Base-by-base conservation (phyloP, 2,797 vertebrate species). In the Ctenosaura bakeri region DNA sequence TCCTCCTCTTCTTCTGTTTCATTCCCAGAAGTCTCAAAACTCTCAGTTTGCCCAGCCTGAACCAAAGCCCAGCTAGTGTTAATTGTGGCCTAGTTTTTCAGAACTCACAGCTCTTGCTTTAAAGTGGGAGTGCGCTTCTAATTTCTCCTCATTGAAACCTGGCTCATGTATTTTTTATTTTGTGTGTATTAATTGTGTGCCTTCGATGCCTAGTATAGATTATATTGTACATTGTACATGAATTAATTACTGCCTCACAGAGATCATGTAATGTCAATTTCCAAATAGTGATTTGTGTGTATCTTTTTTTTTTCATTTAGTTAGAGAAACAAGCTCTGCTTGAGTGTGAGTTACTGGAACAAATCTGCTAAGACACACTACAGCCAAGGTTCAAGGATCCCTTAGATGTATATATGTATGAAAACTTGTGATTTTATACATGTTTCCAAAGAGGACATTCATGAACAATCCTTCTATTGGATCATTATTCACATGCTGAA, bases 401-500 rank as follows among this genome's bases (percentile, higher is more conserved):
- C 42, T 46, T 26, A 38, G 42, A 42, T 50, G 76, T 26, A 29
- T 50, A 26, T 5, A 76, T 76, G 16, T 76, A 35, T 18, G 73
- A 38, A 76, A 6, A 38, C 38, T 13, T 38, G 12, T 76, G 73
- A 38, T 76, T 76, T 38, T 76, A 14, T 76, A 38, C 20, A 38
- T 76, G 42, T 78, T 24, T 78, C 76, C 50, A 78, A 46, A 78
- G 8, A 50, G 42, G 24, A 26, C 10, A 12, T 22, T 50, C 20
- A 46, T 78, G 50, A 46, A 26, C 35, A 24, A 77, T 52, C 50
- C 46, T 54, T 71, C 35, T 85, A 29, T 26, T 18, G 26, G 3
- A 78, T 76, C 52, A 73, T 35, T 62, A 1, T 24, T 92, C 66
- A 85, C 73, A 24, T 8, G 24, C 87, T 87, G 12, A 62, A 90